These are phyloP conservation scores for Sibirionetta formosa DNA, from an alignment of 2,797 vertebrate species.

Conservation along the genomic window DNA sequence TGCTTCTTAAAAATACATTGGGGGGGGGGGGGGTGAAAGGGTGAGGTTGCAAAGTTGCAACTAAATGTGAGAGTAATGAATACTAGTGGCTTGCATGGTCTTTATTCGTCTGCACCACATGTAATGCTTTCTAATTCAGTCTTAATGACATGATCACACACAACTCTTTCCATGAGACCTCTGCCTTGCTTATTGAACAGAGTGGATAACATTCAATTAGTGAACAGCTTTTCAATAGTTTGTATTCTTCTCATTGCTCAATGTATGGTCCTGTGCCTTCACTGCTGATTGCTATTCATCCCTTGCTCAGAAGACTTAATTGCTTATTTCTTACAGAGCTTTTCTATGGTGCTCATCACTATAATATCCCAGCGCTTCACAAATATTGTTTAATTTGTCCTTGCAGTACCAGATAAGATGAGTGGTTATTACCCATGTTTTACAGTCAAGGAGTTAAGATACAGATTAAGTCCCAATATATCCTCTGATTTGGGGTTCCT, in stretches of 20 bases:
- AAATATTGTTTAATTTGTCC: conserved; percentile 41
- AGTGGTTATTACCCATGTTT: conserved; percentile 12
- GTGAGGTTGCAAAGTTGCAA: neutral
- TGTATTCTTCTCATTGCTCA: conserved; percentile 32
- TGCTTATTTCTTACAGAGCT: conserved; percentile 38
- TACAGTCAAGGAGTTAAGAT: neutral
- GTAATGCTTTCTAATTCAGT: conserved; percentile 45
- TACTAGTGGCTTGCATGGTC: rapidly evolving
- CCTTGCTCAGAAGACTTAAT: conserved; percentile 46
- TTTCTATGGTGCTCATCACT: conserved; percentile 35
- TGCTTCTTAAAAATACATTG: neutral
- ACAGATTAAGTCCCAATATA: neutral
- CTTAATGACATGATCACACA: conserved; percentile 39
- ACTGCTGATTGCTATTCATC: conserved; percentile 51
- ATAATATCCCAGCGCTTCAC: conserved; percentile 7
- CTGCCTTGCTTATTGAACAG: conserved; percentile 47
- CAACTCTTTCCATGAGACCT: conserved; percentile 30
- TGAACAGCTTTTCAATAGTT: conserved; percentile 53
- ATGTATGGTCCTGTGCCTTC: conserved; percentile 33
- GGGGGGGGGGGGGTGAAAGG: too few relatives aligned
- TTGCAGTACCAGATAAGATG: neutral
- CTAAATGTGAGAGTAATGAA: conserved; percentile 1
- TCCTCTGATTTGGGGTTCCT: neutral
- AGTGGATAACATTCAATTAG: conserved; percentile 46
- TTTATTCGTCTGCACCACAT: neutral